Evolutionary conservation across 2,797 vertebrate genomes (phyloP), one percentile per base, ranked within the genome.

Genomic region (Hippoglossus hippoglossus): DNA sequence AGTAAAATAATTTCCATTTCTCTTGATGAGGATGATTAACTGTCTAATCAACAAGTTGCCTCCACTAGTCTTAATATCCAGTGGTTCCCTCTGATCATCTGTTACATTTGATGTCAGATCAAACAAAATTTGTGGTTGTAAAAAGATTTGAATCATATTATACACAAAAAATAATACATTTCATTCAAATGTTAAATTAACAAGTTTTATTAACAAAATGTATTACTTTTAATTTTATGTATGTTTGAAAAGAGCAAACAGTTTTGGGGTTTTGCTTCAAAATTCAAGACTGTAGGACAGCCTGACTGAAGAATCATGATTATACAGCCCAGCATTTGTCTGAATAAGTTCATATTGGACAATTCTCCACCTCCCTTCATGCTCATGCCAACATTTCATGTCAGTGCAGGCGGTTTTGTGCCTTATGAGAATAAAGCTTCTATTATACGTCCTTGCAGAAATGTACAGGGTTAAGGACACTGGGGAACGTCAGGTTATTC

Each of bases 31-130:
- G 53, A 54, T 34, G 15, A 57, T 75, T 26, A 61, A 53, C 24
- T 0, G 5, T 52, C 24, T 21, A 50, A 64, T 72, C n/a, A 73
- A 71, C 65, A 71, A 22, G 56, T 73, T 49, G 28, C 61, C 53
- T 26, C 11, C 44, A 1, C 6, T 6, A 11, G 31, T 52, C 22
- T 69, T 36, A 18, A 4, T 6, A 34, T 63, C 18, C 19, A 34
- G 9, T 34, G 31, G 31, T 34, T 34, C 31, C 11, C 9, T 34
- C 31, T 59, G 21, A 19, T 60, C 24, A 25, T 52, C 65, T 41
- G 7, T 13, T 57, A 2, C 16, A 47, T 41, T 28, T 55, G 19
- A 53, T 28, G 22, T 56, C 28, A 61, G 19, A 44, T 57, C 22
- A 60, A 41, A 28, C 9, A 24, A 34, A 34, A 10, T 34, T 0